A percentile compares a stretch with the other conserved stretches of the same genome.
These are phyloP conservation scores for Tethea ocularis DNA, from an alignment of 2,888 invertebrate genomes.

Conservation along the genomic window DNA sequence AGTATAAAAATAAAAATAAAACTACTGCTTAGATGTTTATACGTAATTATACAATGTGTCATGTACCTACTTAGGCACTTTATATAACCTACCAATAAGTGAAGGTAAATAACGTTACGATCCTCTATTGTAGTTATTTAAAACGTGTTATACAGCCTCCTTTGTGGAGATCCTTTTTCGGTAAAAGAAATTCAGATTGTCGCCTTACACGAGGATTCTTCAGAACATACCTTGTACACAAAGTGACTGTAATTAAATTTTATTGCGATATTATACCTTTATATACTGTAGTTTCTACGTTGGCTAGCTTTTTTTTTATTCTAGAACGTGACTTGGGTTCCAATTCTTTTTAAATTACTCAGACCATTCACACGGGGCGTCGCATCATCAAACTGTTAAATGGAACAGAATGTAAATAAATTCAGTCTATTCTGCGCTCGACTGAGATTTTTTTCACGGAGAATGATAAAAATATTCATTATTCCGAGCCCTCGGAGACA, in stretches of 20 bases:
- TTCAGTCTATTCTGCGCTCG: slow-evolving; percentile 26
- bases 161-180: too few relatives aligned
- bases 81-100: too few relatives aligned
- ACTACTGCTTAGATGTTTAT: too few relatives aligned
- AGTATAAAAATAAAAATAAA: too few relatives aligned
- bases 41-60: too few relatives aligned
- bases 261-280: not conserved
- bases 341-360: slow-evolving; percentile 27
- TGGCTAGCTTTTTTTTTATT: not conserved
- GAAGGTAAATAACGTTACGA: too few relatives aligned
- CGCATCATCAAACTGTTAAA: slow-evolving; percentile 39
- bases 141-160: too few relatives aligned
- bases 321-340: slow-evolving; percentile 31
- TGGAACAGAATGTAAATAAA: slow-evolving; percentile 46
- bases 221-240: not conserved
- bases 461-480: slow-evolving; percentile 29
- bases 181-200: too few relatives aligned
- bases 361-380: slow-evolving; percentile 28
- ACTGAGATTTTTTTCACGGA: slow-evolving; percentile 17
- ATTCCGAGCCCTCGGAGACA: slow-evolving; percentile 16
- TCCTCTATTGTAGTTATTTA: too few relatives aligned
- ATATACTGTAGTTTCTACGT: not conserved
- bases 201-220: not conserved
- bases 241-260: not conserved
- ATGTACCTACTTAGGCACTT: too few relatives aligned